Evolutionary conservation across 1,140 invertebrate genomes (phyloP).

Genomic region (Caenorhabditis tropicalis): DNA sequence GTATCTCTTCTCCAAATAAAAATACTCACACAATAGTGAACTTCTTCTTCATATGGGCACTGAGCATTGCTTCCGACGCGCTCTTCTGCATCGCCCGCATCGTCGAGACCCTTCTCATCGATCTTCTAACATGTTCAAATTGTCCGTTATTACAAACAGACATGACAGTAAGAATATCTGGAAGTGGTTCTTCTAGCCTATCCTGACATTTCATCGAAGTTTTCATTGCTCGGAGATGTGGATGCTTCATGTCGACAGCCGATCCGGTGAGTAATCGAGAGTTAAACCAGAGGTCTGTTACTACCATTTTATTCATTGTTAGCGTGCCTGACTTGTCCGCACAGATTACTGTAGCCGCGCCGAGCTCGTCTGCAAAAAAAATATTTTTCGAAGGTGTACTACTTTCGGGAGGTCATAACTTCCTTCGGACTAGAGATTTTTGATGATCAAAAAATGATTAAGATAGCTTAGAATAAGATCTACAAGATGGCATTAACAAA

Average conservation of each 20-base stretch:
- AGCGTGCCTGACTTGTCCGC: constrained; percentile 98
- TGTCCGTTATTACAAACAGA: constrained; percentile 68
- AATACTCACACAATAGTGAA: constrained; percentile 69
- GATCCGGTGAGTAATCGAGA: constrained; percentile 58
- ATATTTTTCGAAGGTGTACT: background rate
- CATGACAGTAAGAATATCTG: constrained; percentile 68
- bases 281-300: constrained; percentile 78
- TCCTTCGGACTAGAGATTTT: background rate
- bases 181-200: constrained; percentile 65
- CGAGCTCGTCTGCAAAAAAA: constrained; percentile 81
- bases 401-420: too few relatives aligned
- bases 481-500: too few relatives aligned
- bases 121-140: constrained; percentile 57
- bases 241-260: constrained; percentile 60
- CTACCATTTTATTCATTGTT: constrained; percentile 98
- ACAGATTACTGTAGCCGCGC: constrained; percentile 96
- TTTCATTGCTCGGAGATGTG: constrained; percentile 60
- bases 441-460: background rate
- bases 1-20: too few relatives aligned
- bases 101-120: constrained; percentile 63
- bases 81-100: constrained; percentile 63
- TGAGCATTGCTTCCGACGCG: constrained; percentile 56
- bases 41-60: constrained; percentile 62
- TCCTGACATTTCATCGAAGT: constrained; percentile 49
- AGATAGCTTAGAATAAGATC: too few relatives aligned